phyloP scores from a whole-genome alignment of 2,888 invertebrate species.

The Rhogogaster chlorosoma region DNA sequence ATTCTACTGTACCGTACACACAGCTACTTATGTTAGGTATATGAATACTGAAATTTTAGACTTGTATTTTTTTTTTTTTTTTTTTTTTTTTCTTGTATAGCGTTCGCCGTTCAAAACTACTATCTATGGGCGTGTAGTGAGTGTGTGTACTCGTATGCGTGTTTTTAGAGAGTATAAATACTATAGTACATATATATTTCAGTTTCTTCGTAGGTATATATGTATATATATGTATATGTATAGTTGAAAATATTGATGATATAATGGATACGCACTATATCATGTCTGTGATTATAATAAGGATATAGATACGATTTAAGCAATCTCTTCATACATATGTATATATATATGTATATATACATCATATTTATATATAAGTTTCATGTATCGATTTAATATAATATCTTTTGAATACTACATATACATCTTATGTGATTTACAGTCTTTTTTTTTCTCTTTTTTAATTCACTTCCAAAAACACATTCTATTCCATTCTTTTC shows the following conservation, averaged over 20 bases:
- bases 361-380: neutral
- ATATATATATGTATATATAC: neutral
- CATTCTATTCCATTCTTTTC: neutral
- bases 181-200: neutral
- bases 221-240: slow-evolving; percentile 58
- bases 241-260: slow-evolving; percentile 71
- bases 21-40: neutral
- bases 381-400: neutral
- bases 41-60: neutral
- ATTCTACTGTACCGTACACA: neutral
- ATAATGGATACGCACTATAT: slow-evolving; percentile 67
- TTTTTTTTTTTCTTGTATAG: too few relatives aligned
- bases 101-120: too few relatives aligned
- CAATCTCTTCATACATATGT: slow-evolving; percentile 36
- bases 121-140: neutral
- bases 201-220: neutral
- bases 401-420: neutral
- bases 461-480: neutral
- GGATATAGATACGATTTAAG: slow-evolving; percentile 58
- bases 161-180: neutral
- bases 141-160: neutral
- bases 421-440: neutral
- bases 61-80: too few relatives aligned
- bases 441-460: neutral
- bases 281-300: slow-evolving; percentile 75